phyloP scores from a whole-genome alignment of 2,888 invertebrate genomes.

The Tenthredo notha region DNA sequence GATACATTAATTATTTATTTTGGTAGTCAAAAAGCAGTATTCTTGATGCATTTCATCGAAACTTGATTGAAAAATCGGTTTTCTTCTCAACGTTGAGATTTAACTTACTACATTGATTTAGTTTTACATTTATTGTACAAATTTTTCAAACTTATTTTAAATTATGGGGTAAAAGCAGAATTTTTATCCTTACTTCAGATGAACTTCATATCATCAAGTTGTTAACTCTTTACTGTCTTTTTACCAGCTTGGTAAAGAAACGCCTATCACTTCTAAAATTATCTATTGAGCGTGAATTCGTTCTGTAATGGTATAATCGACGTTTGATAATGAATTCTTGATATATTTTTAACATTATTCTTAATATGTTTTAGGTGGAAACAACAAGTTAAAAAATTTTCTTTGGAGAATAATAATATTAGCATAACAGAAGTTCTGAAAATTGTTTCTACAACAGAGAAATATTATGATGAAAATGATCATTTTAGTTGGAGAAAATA shows the following conservation, averaged over 20 bases:
- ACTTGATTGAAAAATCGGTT: background rate
- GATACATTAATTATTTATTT: background rate
- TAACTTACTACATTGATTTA: background rate
- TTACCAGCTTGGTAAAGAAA: background rate
- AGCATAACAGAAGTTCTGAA: constrained; percentile 39
- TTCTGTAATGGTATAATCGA: background rate
- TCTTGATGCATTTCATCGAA: background rate
- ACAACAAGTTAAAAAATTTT: constrained; percentile 55
- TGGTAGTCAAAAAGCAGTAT: background rate
- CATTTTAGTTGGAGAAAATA: constrained; percentile 36
- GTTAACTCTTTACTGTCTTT: background rate
- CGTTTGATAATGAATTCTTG: constrained; percentile 26
- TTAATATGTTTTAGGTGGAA: constrained; percentile 66
- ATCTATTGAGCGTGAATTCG: background rate
- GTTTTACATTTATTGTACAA: background rate
- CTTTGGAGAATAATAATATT: constrained; percentile 52
- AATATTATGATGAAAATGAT: constrained; percentile 42
- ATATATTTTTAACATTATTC: constrained; percentile 62
- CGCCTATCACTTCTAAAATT: background rate
- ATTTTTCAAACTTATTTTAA: background rate
- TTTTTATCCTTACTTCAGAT: background rate
- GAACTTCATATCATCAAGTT: background rate
- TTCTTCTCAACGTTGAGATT: background rate
- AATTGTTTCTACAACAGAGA: constrained; percentile 53
- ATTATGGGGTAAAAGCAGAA: background rate